Evolutionary conservation across 2,113 vertebrate species (phyloP).

Genomic region (Tyrannus savana): DNA sequence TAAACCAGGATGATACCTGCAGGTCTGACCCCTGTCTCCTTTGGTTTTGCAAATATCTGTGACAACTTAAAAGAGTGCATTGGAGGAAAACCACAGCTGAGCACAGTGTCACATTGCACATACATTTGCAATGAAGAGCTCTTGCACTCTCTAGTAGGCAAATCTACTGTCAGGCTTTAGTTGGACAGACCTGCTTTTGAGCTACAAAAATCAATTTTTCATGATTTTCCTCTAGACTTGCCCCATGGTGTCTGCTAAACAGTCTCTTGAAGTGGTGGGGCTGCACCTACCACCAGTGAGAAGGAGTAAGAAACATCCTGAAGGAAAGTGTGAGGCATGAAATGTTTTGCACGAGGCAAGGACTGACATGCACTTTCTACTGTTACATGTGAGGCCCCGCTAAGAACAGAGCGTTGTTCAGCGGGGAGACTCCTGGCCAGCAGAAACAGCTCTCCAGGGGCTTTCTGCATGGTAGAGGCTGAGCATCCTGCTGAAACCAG

Average conservation of each 20-base stretch:
- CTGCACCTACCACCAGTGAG: neutral
- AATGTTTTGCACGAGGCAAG: neutral
- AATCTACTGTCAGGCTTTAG: neutral
- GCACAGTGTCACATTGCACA: fast-evolving
- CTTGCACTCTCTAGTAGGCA: neutral
- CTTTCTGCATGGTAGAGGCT: fast-evolving
- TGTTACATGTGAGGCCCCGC: neutral
- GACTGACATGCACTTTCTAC: neutral
- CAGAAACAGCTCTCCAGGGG: neutral
- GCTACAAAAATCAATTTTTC: neutral
- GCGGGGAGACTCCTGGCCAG: fast-evolving
- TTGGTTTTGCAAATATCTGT: neutral
- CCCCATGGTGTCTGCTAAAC: neutral
- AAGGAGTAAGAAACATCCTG: neutral
- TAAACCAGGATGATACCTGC: neutral
- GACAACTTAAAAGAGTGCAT: neutral
- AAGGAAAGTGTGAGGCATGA: neutral
- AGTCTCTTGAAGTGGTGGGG: neutral
- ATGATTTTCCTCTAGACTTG: neutral
- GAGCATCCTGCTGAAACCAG: neutral
- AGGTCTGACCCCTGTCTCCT: neutral
- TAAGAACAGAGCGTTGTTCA: fast-evolving
- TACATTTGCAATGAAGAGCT: neutral
- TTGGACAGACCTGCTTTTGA: neutral
- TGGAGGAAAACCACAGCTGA: neutral